phyloP scores from a whole-genome alignment of 2,888 invertebrate species.

The Cotesia congregata region DNA sequence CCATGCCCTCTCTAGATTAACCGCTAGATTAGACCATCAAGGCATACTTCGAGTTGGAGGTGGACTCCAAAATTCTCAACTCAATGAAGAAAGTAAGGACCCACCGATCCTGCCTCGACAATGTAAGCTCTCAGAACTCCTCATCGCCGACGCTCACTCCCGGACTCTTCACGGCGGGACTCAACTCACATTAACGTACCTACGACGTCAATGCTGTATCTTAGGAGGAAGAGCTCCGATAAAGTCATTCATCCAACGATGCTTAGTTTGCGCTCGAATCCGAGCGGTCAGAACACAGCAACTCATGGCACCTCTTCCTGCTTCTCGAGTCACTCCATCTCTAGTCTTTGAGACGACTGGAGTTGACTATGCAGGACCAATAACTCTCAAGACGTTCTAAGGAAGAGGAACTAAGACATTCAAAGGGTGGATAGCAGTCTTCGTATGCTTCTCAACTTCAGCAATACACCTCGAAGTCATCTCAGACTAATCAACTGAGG shows the following conservation, averaged over 20 bases:
- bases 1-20: constrained; percentile 35
- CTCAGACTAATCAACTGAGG: constrained; percentile 43
- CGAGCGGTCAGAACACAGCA: constrained; percentile 33
- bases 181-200: neutral
- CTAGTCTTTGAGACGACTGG: neutral
- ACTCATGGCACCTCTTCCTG: constrained; percentile 39
- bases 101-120: constrained; percentile 41
- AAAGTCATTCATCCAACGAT: constrained; percentile 2
- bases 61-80: constrained; percentile 28
- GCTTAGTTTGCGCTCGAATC: constrained; percentile 25
- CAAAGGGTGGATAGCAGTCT: constrained; percentile 35
- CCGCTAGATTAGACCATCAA: constrained; percentile 38
- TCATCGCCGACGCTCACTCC: constrained; percentile 42
- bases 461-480: constrained; percentile 48
- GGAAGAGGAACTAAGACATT: neutral
- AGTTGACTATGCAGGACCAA: constrained; percentile 36
- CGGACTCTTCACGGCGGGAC: constrained; percentile 44
- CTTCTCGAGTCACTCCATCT: constrained; percentile 25
- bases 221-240: neutral
- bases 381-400: constrained; percentile 5
- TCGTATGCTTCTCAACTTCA: constrained; percentile 34
- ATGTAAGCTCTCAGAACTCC: constrained; percentile 28
- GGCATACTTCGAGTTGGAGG: constrained; percentile 45
- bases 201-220: neutral
- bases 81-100: constrained; percentile 33